Evolutionary conservation across 2,888 invertebrate genomes (phyloP), one percentile per base, ranked within the genome.

Genomic region (Morinoia aosen): DNA sequence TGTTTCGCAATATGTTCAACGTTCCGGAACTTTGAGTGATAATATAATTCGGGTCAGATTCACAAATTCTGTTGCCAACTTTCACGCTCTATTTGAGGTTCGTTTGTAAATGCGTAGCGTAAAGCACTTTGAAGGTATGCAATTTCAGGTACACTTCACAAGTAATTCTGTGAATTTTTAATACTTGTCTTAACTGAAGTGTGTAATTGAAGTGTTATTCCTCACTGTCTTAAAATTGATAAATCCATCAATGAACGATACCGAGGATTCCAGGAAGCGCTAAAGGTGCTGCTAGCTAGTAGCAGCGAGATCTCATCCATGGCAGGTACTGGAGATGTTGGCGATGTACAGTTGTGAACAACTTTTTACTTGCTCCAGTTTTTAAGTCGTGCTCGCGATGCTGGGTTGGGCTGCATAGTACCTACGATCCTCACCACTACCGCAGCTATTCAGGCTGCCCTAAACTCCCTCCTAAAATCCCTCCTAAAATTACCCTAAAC

Each of bases 361-460:
- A 93, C 93, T 93, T 93, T 93, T 93, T 93, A 93, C 93, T 57
- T 33, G 93, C 93, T 57, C 93, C 57, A 93, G 93, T 93, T 93
- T 93, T 93, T 93, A 33, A 90, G 40, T 33, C 57, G 33, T 57
- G 93, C 93, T 93, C 33, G 57, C 93, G 57, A 39, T 90, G 33
- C 48, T 90, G 90, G 39, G 90, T 10, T 76, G 90, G 48, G 90
- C 90, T 90, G 39, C 90, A 48, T 90, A 39, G 90, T 90, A 90
- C 90, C 40, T 90, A 40, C 39, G 90, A 90, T 48, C 90, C 40
- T 90, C 90, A 19, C 90, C 12, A 48, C 48, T 48, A 39, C 39
- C 19, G 40, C 40, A 90, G 40, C 14, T 90, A 40, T 40, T 48
- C 40, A 90, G 90, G 40, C 48, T 76, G 25, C 76, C 76, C 76